Evolutionary conservation across 2,888 invertebrate species (phyloP).

Genomic region (Leptinotarsa peninsularis): DNA sequence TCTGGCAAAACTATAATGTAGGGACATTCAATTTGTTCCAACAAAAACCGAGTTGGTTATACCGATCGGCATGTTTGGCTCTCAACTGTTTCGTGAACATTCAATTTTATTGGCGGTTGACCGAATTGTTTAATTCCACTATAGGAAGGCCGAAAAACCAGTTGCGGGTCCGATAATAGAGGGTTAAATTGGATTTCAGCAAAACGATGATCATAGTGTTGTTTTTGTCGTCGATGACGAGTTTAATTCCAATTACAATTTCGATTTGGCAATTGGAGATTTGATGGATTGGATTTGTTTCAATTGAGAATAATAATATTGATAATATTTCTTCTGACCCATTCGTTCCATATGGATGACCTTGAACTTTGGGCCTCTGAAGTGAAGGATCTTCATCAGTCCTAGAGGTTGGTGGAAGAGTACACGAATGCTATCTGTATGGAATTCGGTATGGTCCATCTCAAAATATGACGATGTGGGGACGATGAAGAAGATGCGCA

Average conservation of each 20-base stretch:
- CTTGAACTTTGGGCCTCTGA: no score
- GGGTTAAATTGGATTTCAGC: neutral
- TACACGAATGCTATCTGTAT: no score
- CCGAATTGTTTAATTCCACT: conserved; percentile 18
- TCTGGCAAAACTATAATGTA: neutral
- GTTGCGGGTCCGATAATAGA: neutral
- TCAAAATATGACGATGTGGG: no score
- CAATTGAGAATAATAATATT: no score
- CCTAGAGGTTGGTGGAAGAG: no score
- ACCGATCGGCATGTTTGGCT: neutral
- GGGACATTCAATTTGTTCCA: conserved; percentile 7
- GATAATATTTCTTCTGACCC: no score
- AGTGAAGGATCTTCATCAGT: no score
- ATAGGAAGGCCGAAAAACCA: neutral
- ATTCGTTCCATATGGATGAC: no score
- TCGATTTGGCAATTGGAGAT: neutral
- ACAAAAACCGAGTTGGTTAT: neutral
- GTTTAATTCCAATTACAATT: neutral
- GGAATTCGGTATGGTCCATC: no score
- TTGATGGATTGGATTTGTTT: no score
- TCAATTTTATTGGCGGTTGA: conserved; percentile 12
- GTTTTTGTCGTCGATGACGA: neutral
- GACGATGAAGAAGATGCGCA: no score
- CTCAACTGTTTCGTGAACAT: neutral
- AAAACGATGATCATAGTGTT: neutral